Evolutionary conservation across 1,140 invertebrate species (phyloP).

Genomic region (Melanaphis sacchari): DNA sequence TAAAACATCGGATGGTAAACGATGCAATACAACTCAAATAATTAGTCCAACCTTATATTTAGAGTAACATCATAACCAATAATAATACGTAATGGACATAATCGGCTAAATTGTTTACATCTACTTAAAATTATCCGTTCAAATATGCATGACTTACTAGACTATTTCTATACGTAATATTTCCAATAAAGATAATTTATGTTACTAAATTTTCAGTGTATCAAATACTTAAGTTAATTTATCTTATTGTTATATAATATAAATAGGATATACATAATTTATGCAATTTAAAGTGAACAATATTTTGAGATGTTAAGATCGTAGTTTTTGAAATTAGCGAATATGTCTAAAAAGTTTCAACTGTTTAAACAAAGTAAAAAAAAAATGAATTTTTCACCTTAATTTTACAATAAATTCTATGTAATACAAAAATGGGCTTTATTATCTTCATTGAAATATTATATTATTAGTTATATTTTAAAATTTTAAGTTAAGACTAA

Average conservation of each 20-base stretch:
- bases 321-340: neutral
- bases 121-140: neutral
- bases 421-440: no score
- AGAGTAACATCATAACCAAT: neutral
- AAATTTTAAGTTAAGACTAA: no score
- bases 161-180: neutral
- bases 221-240: fast-evolving
- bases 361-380: neutral
- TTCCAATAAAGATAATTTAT: no score
- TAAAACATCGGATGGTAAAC: no score
- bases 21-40: no score
- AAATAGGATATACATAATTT: neutral
- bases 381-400: neutral
- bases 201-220: neutral
- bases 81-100: neutral
- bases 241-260: neutral
- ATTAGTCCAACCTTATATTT: no score
- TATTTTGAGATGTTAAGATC: neutral
- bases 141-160: neutral
- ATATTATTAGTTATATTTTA: no score
- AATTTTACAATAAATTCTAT: neutral
- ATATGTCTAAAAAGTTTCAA: neutral
- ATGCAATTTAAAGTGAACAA: neutral
- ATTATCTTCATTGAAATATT: no score
- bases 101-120: neutral